Percentiles rank a stretch among this genome's conserved stretches.
phyloP scores from a whole-genome alignment of 2,113 vertebrate species.

The Speoplatyrhinus poulsoni region DNA sequence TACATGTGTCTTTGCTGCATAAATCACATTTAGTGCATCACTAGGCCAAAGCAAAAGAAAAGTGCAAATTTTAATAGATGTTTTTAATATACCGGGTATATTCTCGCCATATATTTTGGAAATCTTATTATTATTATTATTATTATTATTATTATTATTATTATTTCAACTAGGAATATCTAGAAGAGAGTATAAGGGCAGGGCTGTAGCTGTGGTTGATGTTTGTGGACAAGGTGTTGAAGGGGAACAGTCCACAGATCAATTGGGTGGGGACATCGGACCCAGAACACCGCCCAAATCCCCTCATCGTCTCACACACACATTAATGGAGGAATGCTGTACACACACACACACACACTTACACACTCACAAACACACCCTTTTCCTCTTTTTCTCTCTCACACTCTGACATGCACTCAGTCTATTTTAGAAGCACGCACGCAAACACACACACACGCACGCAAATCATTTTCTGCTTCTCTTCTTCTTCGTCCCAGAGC shows the following conservation, averaged over 20 bases:
- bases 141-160: not conserved
- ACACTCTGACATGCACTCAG: conserved; percentile 17
- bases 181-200: conserved; percentile 22
- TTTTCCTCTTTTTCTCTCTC: not conserved
- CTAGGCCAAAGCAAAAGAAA: too few species aligned
- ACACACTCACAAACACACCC: conserved; percentile 14
- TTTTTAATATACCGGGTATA: too few species aligned
- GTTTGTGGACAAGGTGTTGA: conserved; percentile 68
- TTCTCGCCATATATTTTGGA: too few species aligned
- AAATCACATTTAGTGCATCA: too few species aligned
- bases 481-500: conserved; percentile 8
- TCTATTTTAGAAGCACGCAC: not conserved
- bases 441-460: not conserved
- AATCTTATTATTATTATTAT: not conserved
- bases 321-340: conserved; percentile 24
- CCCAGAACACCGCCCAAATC: conserved; percentile 34
- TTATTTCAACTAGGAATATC: not conserved
- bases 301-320: conserved; percentile 47
- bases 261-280: conserved; percentile 62
- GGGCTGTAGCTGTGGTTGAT: conserved; percentile 6
- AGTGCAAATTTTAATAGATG: too few species aligned
- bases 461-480: not conserved
- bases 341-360: conserved; percentile 8
- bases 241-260: conserved; percentile 67
- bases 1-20: too few species aligned